phyloP scores from a whole-genome alignment of 1,140 invertebrate genomes.

The Streblospio benedicti region DNA sequence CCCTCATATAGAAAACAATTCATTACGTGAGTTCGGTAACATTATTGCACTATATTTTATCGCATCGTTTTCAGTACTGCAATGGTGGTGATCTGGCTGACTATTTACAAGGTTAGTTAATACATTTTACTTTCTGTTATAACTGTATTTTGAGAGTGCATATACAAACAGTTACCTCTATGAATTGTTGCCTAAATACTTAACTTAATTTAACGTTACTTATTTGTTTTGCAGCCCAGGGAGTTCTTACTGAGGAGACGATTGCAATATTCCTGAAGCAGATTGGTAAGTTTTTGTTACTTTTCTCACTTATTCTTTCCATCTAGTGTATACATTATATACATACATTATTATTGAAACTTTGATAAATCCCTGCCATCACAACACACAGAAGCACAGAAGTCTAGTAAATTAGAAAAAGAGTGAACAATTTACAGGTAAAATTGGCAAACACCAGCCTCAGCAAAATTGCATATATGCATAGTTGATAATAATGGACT shows the following conservation, averaged over 20 bases:
- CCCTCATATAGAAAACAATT: no score
- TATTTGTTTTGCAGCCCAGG: slow-evolving; percentile 56
- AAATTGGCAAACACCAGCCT: no score
- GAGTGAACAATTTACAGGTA: no score
- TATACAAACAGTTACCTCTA: background rate
- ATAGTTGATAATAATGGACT: no score
- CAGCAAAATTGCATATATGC: no score
- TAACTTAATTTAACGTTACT: background rate
- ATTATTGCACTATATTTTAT: slow-evolving; percentile 5
- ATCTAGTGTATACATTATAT: background rate
- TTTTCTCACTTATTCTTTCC: background rate
- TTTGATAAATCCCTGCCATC: no score
- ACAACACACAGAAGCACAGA: no score
- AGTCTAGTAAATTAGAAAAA: no score
- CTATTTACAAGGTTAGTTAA: slow-evolving; percentile 72
- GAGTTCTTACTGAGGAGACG: slow-evolving; percentile 92
- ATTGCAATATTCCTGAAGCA: slow-evolving; percentile 90
- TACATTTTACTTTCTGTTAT: background rate
- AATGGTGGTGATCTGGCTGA: slow-evolving; percentile 98
- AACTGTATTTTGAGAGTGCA: background rate
- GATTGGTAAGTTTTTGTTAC: slow-evolving; percentile 58
- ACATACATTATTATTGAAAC: background rate
- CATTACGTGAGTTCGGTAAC: background rate
- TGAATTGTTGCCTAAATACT: background rate
- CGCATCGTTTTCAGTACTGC: slow-evolving; percentile 67